Base-by-base conservation (phyloP, 2,797 vertebrate species). In the Peromyscus attwateri region DNA sequence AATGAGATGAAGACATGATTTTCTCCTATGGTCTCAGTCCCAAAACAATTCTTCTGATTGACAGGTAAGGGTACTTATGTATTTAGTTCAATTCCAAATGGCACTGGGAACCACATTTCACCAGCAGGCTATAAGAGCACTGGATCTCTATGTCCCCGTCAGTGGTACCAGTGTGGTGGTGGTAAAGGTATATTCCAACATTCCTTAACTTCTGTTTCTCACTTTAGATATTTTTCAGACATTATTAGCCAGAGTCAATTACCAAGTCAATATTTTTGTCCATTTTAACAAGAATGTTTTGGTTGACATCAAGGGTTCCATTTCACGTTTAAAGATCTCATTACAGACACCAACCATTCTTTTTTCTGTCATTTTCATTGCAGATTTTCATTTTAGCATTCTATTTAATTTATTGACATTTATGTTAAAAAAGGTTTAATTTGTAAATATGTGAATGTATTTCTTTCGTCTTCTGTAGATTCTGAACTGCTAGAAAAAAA, bases 191-290 rank as follows among this genome's bases (percentile, higher is more conserved):
- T 73, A 94, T 90, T 46, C 92, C 46, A 85, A 62, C 52, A 12
- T 62, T 85, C 85, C 14, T 95, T 85, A 82, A 87, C 16, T 49
- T 85, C n/a, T 17, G 60, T 76, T 95, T 71, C 40, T 25, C 12
- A 75, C 70, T 79, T 95, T 62, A 97, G 37, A 90, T 84, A 87
- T 34, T 88, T 64, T 76, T 40, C 46, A 93, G 92, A 94, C 21
- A 1, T 73, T 43, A 93, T 16, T n/a, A 31, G 23, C 3, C 37
- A 94, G 0, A 93, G 83, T 55, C 89, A 23, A 79, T 92, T 37
- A 68, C 2, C 66, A 79, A 94, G 25, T 87, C 25, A 87, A 77
- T 64, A 0, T 60, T 68, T 75, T 81, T 93, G 46, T 19, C 40
- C 2, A 73, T 25, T 94, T 84, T 82, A 71, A 90, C 25, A 70